Conservation (phyloP, 2,888 invertebrate genomes). For the Ligdia adustata region DNA sequence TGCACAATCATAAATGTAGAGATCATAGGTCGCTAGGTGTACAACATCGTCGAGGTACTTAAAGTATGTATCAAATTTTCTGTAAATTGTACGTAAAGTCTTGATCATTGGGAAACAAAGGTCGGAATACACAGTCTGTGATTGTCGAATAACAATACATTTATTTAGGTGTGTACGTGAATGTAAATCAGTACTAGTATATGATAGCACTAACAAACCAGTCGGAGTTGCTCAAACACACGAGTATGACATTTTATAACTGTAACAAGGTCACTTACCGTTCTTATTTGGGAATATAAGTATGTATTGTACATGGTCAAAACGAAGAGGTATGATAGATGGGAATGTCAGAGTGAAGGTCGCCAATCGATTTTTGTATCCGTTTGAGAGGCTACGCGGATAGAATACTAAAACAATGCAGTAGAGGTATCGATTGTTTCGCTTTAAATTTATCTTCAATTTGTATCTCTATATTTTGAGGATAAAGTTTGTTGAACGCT, state of each 20-base stretch:
- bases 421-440: conserved; percentile 13
- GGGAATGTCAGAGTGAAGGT: conserved; percentile 67
- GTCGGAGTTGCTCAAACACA: conserved; percentile 66
- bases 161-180: conserved; percentile 27
- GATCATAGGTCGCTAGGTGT: conserved; percentile 5
- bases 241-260: conserved; percentile 78
- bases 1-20: conserved; percentile 3
- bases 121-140: conserved; percentile 1
- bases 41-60: no score
- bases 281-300: conserved; percentile 65
- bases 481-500: conserved; percentile 16
- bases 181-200: conserved; percentile 42
- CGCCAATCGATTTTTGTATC: conserved; percentile 47
- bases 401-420: conserved; percentile 37
- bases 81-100: background rate
- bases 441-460: background rate
- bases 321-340: conserved; percentile 58
- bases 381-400: conserved; percentile 35
- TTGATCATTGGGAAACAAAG: conserved; percentile 7
- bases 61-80: background rate
- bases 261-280: conserved; percentile 77
- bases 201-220: conserved; percentile 56
- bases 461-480: conserved; percentile 4
- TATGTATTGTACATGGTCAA: conserved; percentile 53
- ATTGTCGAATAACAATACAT: conserved; percentile 15